These are phyloP conservation scores for Gibbula magus DNA, from an alignment of 2,888 invertebrate genomes.

Conservation along the genomic window DNA sequence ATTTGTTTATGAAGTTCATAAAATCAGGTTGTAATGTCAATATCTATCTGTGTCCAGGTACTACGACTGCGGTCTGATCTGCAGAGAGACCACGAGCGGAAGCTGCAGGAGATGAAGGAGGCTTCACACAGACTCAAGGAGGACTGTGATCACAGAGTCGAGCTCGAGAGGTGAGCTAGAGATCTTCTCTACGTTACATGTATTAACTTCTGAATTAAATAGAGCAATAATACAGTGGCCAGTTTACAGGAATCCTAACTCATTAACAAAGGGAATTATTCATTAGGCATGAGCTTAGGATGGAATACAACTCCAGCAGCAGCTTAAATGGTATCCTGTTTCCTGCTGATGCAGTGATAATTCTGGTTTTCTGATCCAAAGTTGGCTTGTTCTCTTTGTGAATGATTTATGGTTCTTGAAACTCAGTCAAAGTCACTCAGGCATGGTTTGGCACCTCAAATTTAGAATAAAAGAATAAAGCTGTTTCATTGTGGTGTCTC, in stretches of 20 bases:
- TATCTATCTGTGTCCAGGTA: conserved; percentile 52
- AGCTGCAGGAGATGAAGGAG: conserved; percentile 74
- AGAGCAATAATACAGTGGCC: background rate
- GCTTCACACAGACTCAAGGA: conserved; percentile 74
- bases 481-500: too few relatives aligned
- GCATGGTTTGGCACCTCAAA: too few relatives aligned
- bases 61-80: conserved; percentile 67
- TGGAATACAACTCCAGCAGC: background rate
- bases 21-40: background rate
- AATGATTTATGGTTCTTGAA: too few relatives aligned
- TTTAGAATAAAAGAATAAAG: too few relatives aligned
- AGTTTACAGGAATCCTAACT: background rate
- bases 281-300: background rate
- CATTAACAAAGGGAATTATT: background rate
- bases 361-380: too few relatives aligned
- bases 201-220: background rate
- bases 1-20: background rate
- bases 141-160: conserved; percentile 74
- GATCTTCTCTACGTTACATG: background rate
- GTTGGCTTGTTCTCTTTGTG: too few relatives aligned
- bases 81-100: conserved; percentile 73
- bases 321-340: too few relatives aligned
- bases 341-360: too few relatives aligned
- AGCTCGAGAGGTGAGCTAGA: conserved; percentile 71
- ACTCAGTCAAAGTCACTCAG: too few relatives aligned